phyloP scores from a whole-genome alignment of 92 coral and sea anemone genomes.

The Zoanthus gigantus region DNA sequence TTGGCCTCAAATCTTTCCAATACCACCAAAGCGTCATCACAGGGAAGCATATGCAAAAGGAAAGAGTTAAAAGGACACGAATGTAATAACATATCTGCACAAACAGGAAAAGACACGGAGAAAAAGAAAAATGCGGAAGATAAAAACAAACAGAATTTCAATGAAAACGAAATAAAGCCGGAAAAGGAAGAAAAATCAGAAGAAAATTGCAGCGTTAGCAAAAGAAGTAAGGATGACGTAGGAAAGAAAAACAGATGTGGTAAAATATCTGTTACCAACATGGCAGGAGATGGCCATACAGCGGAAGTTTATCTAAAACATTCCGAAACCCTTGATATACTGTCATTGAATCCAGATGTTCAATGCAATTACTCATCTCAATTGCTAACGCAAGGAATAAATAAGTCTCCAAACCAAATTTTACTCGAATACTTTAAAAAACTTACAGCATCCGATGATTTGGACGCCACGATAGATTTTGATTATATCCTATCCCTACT shows the following conservation, averaged over 20 bases:
- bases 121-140: neutral
- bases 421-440: conserved; percentile 21
- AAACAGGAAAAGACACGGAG: neutral
- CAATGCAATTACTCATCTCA: neutral
- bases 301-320: neutral
- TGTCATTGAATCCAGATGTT: neutral
- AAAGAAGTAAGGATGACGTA: neutral
- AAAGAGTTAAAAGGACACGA: neutral
- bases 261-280: neutral
- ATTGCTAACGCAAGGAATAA: neutral
- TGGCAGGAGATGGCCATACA: neutral
- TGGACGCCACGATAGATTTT: conserved; percentile 38
- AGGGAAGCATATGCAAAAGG: neutral
- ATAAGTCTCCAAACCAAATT: conserved; percentile 8
- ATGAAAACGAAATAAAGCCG: neutral
- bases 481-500: conserved; percentile 21
- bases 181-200: neutral
- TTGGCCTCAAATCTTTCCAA: neutral
- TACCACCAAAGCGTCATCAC: neutral
- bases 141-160: neutral
- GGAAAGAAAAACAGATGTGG: neutral
- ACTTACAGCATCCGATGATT: conserved; percentile 34
- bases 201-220: neutral
- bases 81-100: neutral
- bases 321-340: neutral